These are phyloP conservation scores for Cylloceria caligata DNA, from an alignment of 2,888 invertebrate genomes.

Conservation along the genomic window DNA sequence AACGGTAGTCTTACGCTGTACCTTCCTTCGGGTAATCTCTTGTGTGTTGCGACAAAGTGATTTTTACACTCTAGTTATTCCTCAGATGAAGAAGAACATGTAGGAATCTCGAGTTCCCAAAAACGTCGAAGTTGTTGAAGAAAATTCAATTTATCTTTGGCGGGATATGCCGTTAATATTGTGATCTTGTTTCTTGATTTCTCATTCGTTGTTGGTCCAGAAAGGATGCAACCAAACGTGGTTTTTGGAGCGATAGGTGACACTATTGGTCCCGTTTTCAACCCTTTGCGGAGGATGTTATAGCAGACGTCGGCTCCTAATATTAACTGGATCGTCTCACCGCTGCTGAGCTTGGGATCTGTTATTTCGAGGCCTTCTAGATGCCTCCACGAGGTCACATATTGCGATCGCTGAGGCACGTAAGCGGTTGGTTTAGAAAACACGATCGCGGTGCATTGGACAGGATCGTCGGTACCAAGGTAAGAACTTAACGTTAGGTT, in stretches of 20 bases:
- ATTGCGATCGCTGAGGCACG: constrained; percentile 16
- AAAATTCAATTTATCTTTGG: not conserved
- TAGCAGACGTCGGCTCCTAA: constrained; percentile 46
- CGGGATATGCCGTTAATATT: not conserved
- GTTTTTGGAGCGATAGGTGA: constrained; percentile 43
- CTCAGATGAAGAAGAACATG: constrained; percentile 61
- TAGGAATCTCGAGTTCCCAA: constrained; percentile 71
- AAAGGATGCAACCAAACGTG: constrained; percentile 54
- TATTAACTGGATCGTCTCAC: constrained; percentile 19
- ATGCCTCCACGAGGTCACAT: constrained; percentile 3
- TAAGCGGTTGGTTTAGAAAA: constrained; percentile 26
- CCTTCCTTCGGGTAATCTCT: constrained; percentile 67
- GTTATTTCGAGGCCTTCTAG: constrained; percentile 32
- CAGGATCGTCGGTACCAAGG: not conserved
- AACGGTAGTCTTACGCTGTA: constrained; percentile 73
- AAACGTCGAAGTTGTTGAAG: constrained; percentile 47
- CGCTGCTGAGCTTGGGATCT: constrained; percentile 29
- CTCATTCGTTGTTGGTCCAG: constrained; percentile 26
- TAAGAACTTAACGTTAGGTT: not conserved
- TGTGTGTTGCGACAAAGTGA: constrained; percentile 68
- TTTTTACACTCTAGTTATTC: constrained; percentile 65
- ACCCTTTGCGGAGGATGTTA: constrained; percentile 26
- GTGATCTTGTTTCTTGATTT: not conserved
- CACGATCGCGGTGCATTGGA: constrained; percentile 20
- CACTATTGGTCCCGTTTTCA: constrained; percentile 2